Base-by-base conservation (phyloP, 1,140 invertebrate species). In the Popillia japonica region DNA sequence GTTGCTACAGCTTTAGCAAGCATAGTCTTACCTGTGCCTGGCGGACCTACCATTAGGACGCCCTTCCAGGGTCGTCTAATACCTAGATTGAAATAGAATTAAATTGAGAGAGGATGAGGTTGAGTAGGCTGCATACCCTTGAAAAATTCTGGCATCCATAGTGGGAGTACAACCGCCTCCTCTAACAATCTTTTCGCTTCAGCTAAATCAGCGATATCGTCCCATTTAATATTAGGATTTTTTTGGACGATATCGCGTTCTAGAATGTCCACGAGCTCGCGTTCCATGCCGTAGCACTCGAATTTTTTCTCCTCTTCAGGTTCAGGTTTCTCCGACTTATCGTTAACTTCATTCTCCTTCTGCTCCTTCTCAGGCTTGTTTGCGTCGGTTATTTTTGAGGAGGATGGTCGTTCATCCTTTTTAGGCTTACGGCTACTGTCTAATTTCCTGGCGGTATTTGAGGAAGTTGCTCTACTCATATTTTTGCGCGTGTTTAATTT, bases 131-230 rank as follows among this genome's bases (percentile, higher is more conserved):
- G 40, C 6, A 40, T 40, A 84, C 84, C 94, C 88, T 96, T 98
- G 86, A 99, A 99, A 88, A 97, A 99, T 85, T 99, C 96, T 6
- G 98, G 98, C 93, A 99, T 98, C 90, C 96, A 94, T 92, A 99
- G 96, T 8, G 98, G 98, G 82, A 99, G 89, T 17, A 99, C 97
- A 20, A 99, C 97, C 75, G 98, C 98, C 90, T 99, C 98, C 88
- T 99, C 96, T 20, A 99, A 87, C 40, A 99, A 87, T 80, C 95
- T 89, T 88, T 99, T 99, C 1, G 98, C 98, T 86, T 99, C 97
- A 20, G 94, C 90, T 68, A 99, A 90, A 89, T 99, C 98, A 10
- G 98, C 98, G 86, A 99, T 99, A 87, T 99, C 98, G 85, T 96
- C 95, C 98, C 98, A 99, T 84, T 93, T 91, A 79, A 99, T 96